phyloP scores from a whole-genome alignment of 64 coral and sea anemone genomes.

The Stichodactyla mertensii region DNA sequence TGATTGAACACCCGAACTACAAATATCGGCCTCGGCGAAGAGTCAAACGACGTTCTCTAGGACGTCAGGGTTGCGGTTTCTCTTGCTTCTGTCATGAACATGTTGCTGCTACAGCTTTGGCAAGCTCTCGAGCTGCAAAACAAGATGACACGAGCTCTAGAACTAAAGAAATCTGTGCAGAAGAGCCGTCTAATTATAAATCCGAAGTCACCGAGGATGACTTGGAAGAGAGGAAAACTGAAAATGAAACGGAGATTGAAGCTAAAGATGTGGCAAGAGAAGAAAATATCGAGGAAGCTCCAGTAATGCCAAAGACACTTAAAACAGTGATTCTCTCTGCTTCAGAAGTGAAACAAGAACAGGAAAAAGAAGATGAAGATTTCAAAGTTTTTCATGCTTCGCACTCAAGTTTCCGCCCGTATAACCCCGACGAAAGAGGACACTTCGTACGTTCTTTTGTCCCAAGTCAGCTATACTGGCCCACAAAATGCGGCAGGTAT shows the following conservation, averaged over 20 bases:
- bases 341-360: background rate
- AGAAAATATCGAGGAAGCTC: background rate
- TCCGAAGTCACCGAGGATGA: background rate
- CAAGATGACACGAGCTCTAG: background rate
- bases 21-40: conserved; percentile 80
- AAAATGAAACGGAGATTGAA: background rate
- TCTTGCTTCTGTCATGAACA: conserved; percentile 15
- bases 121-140: background rate
- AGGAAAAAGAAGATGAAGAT: background rate
- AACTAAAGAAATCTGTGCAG: background rate
- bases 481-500: background rate
- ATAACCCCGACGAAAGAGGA: background rate
- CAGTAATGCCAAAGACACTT: background rate
- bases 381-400: conserved; percentile 8
- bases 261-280: background rate
- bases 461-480: conserved; percentile 1
- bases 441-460: conserved; percentile 2
- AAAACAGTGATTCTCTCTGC: background rate
- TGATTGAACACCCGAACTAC: conserved; percentile 91
- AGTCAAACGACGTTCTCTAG: conserved; percentile 40
- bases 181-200: background rate
- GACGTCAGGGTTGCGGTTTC: background rate
- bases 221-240: background rate
- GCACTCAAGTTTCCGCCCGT: background rate
- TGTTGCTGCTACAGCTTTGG: background rate